Evolutionary conservation across 2,888 invertebrate genomes (phyloP), one percentile per base, ranked within the genome.

Genomic region (Athripsodes cinereus): DNA sequence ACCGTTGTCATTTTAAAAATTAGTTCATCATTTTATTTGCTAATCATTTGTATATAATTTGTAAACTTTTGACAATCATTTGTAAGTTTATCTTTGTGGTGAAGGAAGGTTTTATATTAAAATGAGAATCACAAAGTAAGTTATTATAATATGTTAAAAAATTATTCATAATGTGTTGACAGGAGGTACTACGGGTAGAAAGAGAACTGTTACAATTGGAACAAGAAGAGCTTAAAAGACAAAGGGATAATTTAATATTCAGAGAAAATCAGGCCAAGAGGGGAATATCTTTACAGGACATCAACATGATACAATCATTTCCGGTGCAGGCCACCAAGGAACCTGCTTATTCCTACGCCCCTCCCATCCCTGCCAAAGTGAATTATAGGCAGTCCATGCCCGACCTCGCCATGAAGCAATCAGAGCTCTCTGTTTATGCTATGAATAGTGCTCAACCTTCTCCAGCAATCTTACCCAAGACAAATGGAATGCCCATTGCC

Each of bases 171-270:
- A 22, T 40, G 19, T 11, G 18, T 57, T 63, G 61, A 40, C 65
- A 83, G 83, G 86, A 88, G 71, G 86, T 90, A 20, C 77, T 90
- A 31, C 85, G 88, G 64, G 88, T 90, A 62, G 90, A 90, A 73
- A 81, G 88, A 48, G 90, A 90, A 72, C 75, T 90, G 1, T 71
- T 89, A 2, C 89, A 90, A 69, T 71, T 87, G 49, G 88, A 91
- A 69, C 86, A 87, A 70, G 90, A 90, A 69, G 89, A 90, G 68
- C 68, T 90, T 11, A 83, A 88, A 64, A 78, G 90, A 2, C 88
- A 89, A 68, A 78, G 87, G 11, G 88, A 87, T 66, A 88, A 87
- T 69, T 73, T 89, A 10, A 74, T 87, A 19, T 76, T 83, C 65
- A 80, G 85, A 46, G 88, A 88, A 67, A 79, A 75, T 66, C 79